phyloP scores from a whole-genome alignment of 2,797 vertebrate genomes.

The Sebastes oblongus region DNA sequence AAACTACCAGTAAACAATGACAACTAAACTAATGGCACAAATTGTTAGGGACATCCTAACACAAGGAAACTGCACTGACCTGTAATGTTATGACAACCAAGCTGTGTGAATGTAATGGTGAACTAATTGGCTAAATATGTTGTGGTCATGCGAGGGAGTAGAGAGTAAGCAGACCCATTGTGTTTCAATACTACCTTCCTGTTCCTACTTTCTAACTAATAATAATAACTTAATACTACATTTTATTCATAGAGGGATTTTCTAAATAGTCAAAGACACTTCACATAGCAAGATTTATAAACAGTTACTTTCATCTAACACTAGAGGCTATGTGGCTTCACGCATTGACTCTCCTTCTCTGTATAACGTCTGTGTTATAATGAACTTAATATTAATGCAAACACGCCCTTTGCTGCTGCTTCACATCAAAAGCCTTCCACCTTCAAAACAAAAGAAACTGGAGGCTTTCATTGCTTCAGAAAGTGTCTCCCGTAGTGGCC shows the following conservation, averaged over 20 bases:
- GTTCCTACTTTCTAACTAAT: not conserved
- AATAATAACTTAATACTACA: not conserved
- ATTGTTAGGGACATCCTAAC: not conserved
- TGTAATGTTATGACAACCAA: not conserved
- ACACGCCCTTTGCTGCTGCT: conserved; percentile 6
- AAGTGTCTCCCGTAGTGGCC: not conserved
- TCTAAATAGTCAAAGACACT: not conserved
- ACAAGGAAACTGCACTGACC: not conserved
- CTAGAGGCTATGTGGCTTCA: conserved; percentile 6
- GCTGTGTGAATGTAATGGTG: not conserved
- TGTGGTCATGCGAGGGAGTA: not conserved
- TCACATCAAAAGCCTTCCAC: conserved; percentile 36
- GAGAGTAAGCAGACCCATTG: not conserved
- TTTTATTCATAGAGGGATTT: not conserved
- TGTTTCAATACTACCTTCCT: not conserved
- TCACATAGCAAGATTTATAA: not conserved
- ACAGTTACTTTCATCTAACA: conserved; percentile 21
- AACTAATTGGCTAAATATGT: not conserved
- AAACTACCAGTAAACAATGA: not conserved
- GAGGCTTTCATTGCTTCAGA: conserved; percentile 1
- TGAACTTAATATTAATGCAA: conserved; percentile 33
- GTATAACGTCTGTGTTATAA: not conserved
- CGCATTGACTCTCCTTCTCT: not conserved
- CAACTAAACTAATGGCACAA: not conserved
- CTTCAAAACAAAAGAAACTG: conserved; percentile 12